Base-by-base conservation (phyloP, 2,797 vertebrate species). In the Emys orbicularis region DNA sequence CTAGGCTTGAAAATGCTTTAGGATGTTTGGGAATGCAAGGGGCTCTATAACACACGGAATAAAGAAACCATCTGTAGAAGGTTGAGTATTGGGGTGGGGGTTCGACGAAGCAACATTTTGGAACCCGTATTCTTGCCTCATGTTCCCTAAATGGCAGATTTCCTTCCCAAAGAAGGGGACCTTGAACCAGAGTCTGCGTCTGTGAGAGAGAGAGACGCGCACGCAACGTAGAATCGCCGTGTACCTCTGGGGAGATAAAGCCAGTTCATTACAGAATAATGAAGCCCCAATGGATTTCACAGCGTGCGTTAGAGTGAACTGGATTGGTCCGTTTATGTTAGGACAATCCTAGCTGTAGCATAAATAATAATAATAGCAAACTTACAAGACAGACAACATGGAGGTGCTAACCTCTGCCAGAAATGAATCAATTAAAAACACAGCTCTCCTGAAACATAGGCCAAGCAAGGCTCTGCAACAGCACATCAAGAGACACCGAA, bases 301-400 rank as follows among this genome's bases (percentile, higher is more conserved):
- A 8, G 27, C 5, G 6, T 9, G 25, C 53, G 5, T 44, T 83
- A 59, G 37, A 27, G 76, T 16, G 29, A 50, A 10, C 77, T 37
- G 65, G 61, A 44, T 41, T 8, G 34, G 65, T 15, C 21, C 53
- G 3, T 57, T 34, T 31, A 15, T 4, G 65, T n/a, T 57, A 54
- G n/a, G 19, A 5, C 41, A 5, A 53, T 34, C 41, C 57, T 1
- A 6, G 12, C 81, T 8, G 76, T 81, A 77, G 68, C 81, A 31
- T 49, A 8, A 29, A 37, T 0, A 12, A 10, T 0, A 12, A 5
- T 0, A 0, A 4, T 0, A 84, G 25, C 4, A 0, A 79, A 5
- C 3, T 6, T n/a, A 65, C 79, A 0, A 13, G 41, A 6, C 0
- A 52, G 49, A 87, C 2, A 4, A 31, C 23, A 0, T 49, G 16